A percentile compares a stretch with the other conserved stretches of the same genome.
These are phyloP conservation scores for Stichopus horrens DNA, from an alignment of 53 echinoderm and acorn worm genomes.

Conservation along the genomic window DNA sequence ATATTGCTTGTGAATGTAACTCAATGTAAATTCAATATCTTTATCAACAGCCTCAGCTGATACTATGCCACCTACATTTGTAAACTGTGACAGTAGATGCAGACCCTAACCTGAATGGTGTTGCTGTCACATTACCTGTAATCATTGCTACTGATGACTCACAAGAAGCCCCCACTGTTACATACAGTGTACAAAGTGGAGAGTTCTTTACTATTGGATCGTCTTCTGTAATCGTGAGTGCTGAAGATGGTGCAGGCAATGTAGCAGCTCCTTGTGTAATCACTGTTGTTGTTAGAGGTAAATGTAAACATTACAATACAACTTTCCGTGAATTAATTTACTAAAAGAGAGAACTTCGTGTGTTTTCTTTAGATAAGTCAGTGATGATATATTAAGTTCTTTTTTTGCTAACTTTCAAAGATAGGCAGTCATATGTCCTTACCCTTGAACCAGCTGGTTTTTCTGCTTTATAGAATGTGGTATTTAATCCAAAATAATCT, in stretches of 20 bases:
- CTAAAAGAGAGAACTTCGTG: no score
- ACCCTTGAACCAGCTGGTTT: no score
- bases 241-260: conserved; percentile 54
- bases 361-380: no score
- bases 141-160: conserved; percentile 57
- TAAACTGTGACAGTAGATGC: conserved; percentile 39
- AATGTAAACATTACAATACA: not conserved
- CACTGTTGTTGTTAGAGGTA: conserved; percentile 51
- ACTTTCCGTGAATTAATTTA: no score
- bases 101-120: conserved; percentile 28
- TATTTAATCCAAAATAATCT: no score
- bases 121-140: conserved; percentile 47
- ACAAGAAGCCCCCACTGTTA: conserved; percentile 8
- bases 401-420: no score
- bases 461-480: no score
- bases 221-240: conserved; percentile 31
- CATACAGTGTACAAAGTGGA: conserved; percentile 34
- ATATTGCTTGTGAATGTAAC: not conserved
- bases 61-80: conserved; percentile 49
- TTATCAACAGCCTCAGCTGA: conserved; percentile 25
- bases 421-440: no score
- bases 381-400: no score
- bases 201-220: conserved; percentile 34
- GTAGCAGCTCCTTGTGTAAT: conserved; percentile 47
- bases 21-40: not conserved